Base-by-base conservation (phyloP, 2,888 invertebrate genomes). In the Pseudococcus viburni region DNA sequence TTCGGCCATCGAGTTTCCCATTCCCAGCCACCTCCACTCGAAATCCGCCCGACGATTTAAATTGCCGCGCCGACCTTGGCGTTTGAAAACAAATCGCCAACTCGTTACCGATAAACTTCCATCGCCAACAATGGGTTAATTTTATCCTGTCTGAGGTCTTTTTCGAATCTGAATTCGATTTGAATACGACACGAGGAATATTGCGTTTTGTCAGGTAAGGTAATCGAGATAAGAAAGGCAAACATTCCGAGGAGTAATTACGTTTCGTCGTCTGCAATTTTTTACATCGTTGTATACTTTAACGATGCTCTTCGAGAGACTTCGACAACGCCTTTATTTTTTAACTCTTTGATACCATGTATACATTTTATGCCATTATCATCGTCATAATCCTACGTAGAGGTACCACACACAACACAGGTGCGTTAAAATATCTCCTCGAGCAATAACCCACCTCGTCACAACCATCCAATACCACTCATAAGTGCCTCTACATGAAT, bases 281-380 rank as follows among this genome's bases (percentile, higher is more conserved):
- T 64, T n/a, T 19, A 42, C 42, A 42, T n/a, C 3, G 12, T 19
- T 8, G 59, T 64, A 22, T 22, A 64, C 22, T 15, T 22, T 6
- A 22, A 22, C 22, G 64, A 59, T 17, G 42, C 6, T 64, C 64
- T 6, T 22, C 64, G 22, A 64, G 22, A 64, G 59, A 64, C 22
- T 64, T 59, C 64, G 64, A 64, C 64, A 64, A 64, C 64, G 64
- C 64, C 64, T 64, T 64, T 22, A 22, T 64, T 64, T 64, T 42
- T 42, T 42, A 42, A 42, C 42, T 42, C 42, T 42, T 42, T 42
- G 8, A 9, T 42, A n/a, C 3, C n/a, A 19, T 4, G 64, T 22
- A 64, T 15, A 59, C 59, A 17, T 59, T 17, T 55, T 59, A n/a
- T 19, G 1, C 64, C 64, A 64, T 64, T 64, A 64, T 64, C 64